Percentiles rank a stretch among this genome's conserved stretches.
phyloP scores from a whole-genome alignment of 2,113 vertebrate species.

The Rhinolophus sinicus region DNA sequence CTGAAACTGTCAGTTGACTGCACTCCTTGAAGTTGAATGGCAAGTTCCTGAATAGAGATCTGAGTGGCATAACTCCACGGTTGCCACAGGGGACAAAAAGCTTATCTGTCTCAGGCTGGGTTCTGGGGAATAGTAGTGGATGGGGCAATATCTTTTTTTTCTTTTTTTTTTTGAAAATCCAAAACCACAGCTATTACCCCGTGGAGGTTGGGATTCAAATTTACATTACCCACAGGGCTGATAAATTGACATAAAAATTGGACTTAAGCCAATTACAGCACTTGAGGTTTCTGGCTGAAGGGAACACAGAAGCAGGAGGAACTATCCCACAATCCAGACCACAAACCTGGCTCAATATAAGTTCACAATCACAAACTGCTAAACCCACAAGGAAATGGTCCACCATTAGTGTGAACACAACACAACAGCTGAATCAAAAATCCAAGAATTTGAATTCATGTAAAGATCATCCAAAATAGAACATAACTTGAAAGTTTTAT shows the following conservation, averaged over 20 bases:
- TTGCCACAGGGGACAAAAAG: neutral
- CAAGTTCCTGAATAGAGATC: neutral
- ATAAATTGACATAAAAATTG: slow-evolving; percentile 20
- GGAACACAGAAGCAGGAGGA: neutral
- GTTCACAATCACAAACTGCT: neutral
- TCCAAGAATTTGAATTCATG: neutral
- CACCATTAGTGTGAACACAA: neutral
- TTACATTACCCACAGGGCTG: neutral
- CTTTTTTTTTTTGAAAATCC: neutral
- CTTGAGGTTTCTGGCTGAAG: slow-evolving; percentile 33
- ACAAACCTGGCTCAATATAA: neutral
- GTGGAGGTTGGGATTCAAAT: neutral
- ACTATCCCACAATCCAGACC: neutral
- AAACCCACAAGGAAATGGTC: neutral
- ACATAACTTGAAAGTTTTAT: neutral
- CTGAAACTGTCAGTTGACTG: neutral
- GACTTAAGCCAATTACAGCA: neutral
- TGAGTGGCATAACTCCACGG: neutral
- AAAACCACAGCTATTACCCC: neutral
- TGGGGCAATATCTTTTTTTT: neutral
- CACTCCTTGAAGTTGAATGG: neutral
- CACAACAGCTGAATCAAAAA: neutral
- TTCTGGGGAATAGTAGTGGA: neutral
- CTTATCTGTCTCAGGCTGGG: neutral
- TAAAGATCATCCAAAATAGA: slow-evolving; percentile 1